These are phyloP conservation scores for Glaucidium brasilianum DNA, from an alignment of 2,113 vertebrate species.

Conservation along the genomic window DNA sequence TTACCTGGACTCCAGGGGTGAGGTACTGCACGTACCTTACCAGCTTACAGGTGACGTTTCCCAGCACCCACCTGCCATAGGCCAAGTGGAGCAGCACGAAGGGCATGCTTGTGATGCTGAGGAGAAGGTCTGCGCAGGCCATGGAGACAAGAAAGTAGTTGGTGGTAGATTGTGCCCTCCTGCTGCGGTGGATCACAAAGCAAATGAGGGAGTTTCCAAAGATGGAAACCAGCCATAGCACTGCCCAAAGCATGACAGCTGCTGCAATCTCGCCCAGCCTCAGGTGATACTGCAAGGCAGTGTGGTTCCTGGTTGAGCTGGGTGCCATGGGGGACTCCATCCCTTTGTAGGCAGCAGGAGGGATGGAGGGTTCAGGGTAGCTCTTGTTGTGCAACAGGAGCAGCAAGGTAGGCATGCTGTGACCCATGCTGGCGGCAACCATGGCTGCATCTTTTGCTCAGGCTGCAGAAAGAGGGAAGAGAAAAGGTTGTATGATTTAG, in stretches of 20 bases:
- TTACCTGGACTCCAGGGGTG: constrained; percentile 86
- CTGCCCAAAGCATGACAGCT: constrained; percentile 76
- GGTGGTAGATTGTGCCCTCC: constrained; percentile 90
- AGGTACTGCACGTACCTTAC: constrained; percentile 87
- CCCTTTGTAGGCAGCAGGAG: not conserved
- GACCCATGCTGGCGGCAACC: constrained; percentile 69
- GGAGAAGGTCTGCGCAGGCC: constrained; percentile 89
- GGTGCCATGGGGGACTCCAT: not conserved
- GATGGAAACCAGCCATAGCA: constrained; percentile 85
- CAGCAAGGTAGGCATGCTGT: constrained; percentile 49
- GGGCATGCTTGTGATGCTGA: constrained; percentile 79
- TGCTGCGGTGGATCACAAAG: constrained; percentile 90
- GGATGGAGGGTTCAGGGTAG: constrained; percentile 26
- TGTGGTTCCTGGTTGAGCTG: constrained; percentile 62
- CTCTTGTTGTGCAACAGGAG: constrained; percentile 76
- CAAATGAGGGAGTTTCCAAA: constrained; percentile 89
- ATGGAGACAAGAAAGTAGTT: constrained; percentile 94
- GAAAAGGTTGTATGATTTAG: not conserved
- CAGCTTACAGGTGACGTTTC: constrained; percentile 74
- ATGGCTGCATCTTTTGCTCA: constrained; percentile 35
- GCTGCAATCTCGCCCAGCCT: constrained; percentile 73
- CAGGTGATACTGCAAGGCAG: constrained; percentile 49
- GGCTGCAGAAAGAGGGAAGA: constrained; percentile 52
- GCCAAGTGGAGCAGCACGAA: constrained; percentile 84
- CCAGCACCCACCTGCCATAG: constrained; percentile 79